Base-by-base conservation (phyloP, 2,113 vertebrate genomes). In the Callospermophilus lateralis region DNA sequence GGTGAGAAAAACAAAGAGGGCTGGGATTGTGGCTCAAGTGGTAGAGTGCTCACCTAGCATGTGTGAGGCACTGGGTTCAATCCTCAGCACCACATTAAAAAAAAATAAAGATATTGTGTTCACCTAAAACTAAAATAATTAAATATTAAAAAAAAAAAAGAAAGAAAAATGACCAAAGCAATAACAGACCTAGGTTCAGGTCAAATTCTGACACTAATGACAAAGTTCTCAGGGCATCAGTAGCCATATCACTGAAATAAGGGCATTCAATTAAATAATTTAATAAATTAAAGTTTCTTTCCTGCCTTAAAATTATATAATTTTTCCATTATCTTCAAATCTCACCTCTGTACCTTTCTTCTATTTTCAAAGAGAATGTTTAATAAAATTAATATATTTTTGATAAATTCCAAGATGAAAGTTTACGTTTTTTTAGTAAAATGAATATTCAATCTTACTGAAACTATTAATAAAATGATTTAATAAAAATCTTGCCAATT, bases 371-470 rank as follows among this genome's bases (percentile, higher is more conserved):
- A 51, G 26, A 63, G 32, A 32, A 53, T 8, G 17, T 84, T 96
- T 90, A 42, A 86, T 70, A 93, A 92, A 88, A 77, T 79, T 61
- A 26, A 81, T 65, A 78, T 55, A 13, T 45, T 88, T 94, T 39
- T 95, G n/a, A 73, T 92, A 95, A 94, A 77, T 80, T 95, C 79
- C 11, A 93, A 84, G 39, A 78, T 48, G 11, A 61, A 98, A 79
- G 30, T 67, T 76, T 61, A 84, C 65, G 68, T 79, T 90, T 58
- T 58, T 22, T 55, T 61, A 13, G 55, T 63, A 90, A 73, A 42
- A 7, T 28, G 84, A 61, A 92, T 81, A 85, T 63, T 37, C 37
- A 70, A 83, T 4, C 3, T 17, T 74, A 84, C 0, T 4, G 48
- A 89, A 94, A 65, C 20, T 0, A 9, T 16, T 84, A 79, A 84